Base-by-base conservation (phyloP, 53 echinoderm and acorn worm species). In the Antedon mediterranea region DNA sequence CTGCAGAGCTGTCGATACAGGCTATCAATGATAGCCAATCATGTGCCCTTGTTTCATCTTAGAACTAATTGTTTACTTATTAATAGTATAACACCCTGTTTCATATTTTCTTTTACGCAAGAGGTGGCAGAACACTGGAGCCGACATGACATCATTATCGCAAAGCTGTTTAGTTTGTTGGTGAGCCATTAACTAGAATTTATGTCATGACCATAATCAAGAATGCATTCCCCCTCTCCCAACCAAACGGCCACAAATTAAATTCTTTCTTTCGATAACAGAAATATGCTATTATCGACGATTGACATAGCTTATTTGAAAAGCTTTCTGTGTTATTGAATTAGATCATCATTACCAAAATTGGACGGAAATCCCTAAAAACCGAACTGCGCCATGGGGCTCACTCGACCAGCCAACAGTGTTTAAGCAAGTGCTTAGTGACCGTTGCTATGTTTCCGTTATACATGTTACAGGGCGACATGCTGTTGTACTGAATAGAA, bases 401-500 rank as follows among this genome's bases (percentile, higher is more conserved):
- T 82, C 70, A 77, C 76, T 71, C 76, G 71, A 34, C 73, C 72
- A 34, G 73, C 2, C 43, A 30, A 42, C 44, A 28, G 73, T 11
- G 71, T 71, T 71, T 44, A 71, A 32, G 31, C 31, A 31, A 73
- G 42, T 29, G 75, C 84, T 84, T 73, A 73, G 43, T 73, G 79
- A 74, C 84, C 84, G 74, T 34, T 57, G 57, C 57, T 57, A 57
- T 57, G 57, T 57, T 57, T 57, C 57, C 26, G 57, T 18, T 57
- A 57, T 57, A 20, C 57, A 57, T 57, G 57, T 57, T 57, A 13
- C 57, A 57, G 57, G 57, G 57, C 57, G 57, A 15, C 43, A 3
- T 32, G 43, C 77, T 81, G 76, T 76, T 75, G 74, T 80, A 75
- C 79, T 85, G 89, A 93, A 89, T 83, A 87, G 87, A 85, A 85